Evolutionary conservation across 2,113 vertebrate species (phyloP), one percentile per base, ranked within the genome.

Genomic region (Alligator sinensis): DNA sequence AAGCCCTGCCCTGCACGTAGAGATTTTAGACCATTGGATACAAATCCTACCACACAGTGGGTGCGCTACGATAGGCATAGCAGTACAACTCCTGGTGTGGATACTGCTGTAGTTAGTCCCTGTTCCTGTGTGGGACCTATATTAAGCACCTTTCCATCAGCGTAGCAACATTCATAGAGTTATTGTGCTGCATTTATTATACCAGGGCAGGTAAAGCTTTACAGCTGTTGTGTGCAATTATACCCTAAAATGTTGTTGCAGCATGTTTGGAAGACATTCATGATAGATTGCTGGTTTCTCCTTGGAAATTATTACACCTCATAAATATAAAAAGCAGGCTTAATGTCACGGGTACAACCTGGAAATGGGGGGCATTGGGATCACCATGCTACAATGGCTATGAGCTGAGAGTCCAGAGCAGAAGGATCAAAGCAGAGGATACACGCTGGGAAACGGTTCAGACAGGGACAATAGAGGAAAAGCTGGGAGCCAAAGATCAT

Each of bases 31-130:
- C 68, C 85, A 28, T 63, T 27, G 70, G 4, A 82, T 47, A 47
- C 82, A 94, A 9, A 93, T 92, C 61, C 59, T 64, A 25, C 77
- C 57, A 17, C 76, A 47, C 47, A 47, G 90, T 80, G 86, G 66
- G 77, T 74, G 84, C 75, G 81, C 94, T 13, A 9, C 70, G 92
- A 88, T 88, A 88, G 25, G 54, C 91, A n/a, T 27, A 70, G 68
- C 61, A 54, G 30, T 89, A 83, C 59, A 88, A n/a, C 30, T 80
- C 61, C 5, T 34, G 58, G 64, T 88, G 76, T 87, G 93, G 83
- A 75, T 78, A 27, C 70, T 4, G 9, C 4, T 12, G 8, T 63
- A 79, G 62, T 70, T 91, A 54, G 83, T 86, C 84, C 72, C 11
- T 47, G 47, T 74, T 85, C 74, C 83, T 89, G 38, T 64, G 17